These are phyloP conservation scores for Agriopis leucophaearia DNA, from an alignment of 2,888 invertebrate species.

Conservation along the genomic window DNA sequence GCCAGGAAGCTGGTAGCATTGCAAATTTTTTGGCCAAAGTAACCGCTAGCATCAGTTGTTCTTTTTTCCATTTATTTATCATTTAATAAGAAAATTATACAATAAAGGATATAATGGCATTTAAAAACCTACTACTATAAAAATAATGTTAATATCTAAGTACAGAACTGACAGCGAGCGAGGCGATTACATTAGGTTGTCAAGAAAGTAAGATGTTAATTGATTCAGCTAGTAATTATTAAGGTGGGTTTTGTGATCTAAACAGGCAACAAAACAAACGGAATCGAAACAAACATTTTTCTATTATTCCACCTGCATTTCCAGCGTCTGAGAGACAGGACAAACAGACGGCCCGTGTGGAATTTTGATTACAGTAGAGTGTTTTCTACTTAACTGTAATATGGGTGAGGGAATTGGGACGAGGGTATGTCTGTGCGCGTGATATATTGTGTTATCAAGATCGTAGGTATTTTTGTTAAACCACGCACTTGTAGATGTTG, in stretches of 20 bases:
- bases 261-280: background rate
- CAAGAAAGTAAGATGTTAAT: no score
- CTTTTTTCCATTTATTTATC: no score
- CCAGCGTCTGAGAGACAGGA: constrained; percentile 19
- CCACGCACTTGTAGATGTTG: background rate
- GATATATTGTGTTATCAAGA: constrained; percentile 19
- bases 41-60: no score
- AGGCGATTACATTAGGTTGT: no score
- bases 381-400: constrained; percentile 28
- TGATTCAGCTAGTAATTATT: no score
- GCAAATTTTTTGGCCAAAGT: no score
- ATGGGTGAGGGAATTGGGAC: constrained; percentile 22
- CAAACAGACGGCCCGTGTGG: constrained; percentile 28
- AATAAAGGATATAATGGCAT: no score
- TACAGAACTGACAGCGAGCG: no score
- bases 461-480: constrained; percentile 4
- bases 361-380: constrained; percentile 30
- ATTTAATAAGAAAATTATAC: no score
- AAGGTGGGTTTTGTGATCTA: background rate
- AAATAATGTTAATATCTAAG: no score
- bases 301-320: constrained; percentile 30
- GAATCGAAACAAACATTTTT: constrained; percentile 7
- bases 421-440: constrained; percentile 16
- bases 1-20: no score
- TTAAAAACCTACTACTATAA: no score